Percentiles rank a stretch among this genome's conserved stretches.
Conservation (phyloP, 1,140 invertebrate genomes). For the Drosophila repleta region DNA sequence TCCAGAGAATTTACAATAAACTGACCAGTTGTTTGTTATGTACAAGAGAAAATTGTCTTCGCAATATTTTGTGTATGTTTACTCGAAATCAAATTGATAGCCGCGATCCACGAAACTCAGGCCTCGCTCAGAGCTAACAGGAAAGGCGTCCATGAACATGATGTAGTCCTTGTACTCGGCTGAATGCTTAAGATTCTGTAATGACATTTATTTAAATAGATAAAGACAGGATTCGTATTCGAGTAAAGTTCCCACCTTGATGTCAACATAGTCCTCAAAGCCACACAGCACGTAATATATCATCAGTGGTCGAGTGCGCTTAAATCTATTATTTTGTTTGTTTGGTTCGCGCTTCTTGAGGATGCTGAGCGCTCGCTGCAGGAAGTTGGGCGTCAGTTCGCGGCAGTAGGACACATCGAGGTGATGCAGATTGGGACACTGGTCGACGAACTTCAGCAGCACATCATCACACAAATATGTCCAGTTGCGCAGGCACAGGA, state of each 20-base stretch:
- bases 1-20: conserved; percentile 29
- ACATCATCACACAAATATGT: conserved; percentile 57
- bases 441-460: conserved; percentile 61
- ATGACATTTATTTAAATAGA: background rate
- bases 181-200: conserved; percentile 57
- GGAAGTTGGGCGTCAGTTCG: conserved; percentile 55
- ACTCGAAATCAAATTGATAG: conserved; percentile 75
- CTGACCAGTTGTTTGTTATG: conserved; percentile 27
- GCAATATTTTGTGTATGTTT: conserved; percentile 19
- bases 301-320: conserved; percentile 27
- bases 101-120: conserved; percentile 77
- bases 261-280: conserved; percentile 66
- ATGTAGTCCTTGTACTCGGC: conserved; percentile 61
- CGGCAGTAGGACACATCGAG: conserved; percentile 73
- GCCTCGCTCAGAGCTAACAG: conserved; percentile 62
- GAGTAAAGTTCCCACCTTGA: conserved; percentile 26
- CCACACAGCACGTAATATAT: conserved; percentile 66
- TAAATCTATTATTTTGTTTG: conserved; percentile 37
- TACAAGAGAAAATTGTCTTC: conserved; percentile 30
- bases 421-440: conserved; percentile 57
- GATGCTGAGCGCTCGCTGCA: conserved; percentile 49
- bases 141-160: conserved; percentile 65
- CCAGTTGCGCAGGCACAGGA: conserved; percentile 69
- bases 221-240: background rate
- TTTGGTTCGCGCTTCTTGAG: conserved; percentile 56